phyloP scores from a whole-genome alignment of 2,113 vertebrate species.

The Gymnorhina tibicen region DNA sequence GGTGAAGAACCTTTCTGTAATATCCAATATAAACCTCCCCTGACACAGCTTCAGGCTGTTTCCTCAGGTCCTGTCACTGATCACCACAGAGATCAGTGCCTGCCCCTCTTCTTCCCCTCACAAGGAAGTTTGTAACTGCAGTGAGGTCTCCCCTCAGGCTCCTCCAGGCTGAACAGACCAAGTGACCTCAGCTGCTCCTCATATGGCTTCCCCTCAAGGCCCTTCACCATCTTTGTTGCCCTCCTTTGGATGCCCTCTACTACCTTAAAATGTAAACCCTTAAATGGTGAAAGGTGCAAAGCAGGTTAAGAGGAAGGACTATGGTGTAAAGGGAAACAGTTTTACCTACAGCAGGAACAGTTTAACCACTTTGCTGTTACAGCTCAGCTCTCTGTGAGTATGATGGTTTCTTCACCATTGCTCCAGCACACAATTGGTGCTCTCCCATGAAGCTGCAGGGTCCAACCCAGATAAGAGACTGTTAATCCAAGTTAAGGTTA shows the following conservation, averaged over 20 bases:
- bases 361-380: neutral
- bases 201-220: neutral
- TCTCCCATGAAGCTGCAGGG: neutral
- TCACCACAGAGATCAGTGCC: neutral
- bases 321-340: neutral
- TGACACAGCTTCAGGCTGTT: neutral
- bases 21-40: neutral
- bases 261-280: neutral
- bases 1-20: neutral
- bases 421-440: neutral
- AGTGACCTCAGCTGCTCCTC: neutral
- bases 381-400: neutral
- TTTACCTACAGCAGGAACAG: neutral
- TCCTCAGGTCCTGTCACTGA: neutral
- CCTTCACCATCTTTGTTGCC: neutral
- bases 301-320: neutral
- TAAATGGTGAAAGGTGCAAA: neutral
- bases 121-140: rapidly evolving
- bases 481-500: neutral
- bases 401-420: neutral
- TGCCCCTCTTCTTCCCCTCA: neutral
- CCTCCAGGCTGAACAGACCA: neutral
- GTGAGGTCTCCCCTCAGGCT: neutral
- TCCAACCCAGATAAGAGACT: neutral
- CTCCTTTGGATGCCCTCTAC: neutral